phyloP scores from a whole-genome alignment of 2,113 vertebrate species.

The Aptenodytes forsteri region DNA sequence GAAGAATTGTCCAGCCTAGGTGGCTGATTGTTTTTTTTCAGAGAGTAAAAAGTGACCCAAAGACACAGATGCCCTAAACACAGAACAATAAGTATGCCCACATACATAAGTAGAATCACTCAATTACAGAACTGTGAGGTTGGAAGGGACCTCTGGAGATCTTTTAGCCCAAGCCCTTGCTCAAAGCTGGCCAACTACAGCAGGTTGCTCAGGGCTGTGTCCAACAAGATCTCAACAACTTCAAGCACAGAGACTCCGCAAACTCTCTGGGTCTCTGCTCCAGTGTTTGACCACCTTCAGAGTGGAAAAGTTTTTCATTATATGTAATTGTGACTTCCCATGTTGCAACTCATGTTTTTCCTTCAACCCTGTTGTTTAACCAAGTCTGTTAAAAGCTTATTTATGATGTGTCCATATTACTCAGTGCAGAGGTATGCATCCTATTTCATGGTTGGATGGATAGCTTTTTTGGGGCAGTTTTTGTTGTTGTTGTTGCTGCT shows the following conservation, averaged over 20 bases:
- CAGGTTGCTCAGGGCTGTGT: neutral
- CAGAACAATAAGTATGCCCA: neutral
- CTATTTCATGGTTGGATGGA: neutral
- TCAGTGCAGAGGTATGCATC: neutral
- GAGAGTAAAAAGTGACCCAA: neutral
- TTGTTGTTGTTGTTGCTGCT: neutral
- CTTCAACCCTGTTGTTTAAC: neutral
- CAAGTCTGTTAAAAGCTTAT: neutral
- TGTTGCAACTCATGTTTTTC: neutral
- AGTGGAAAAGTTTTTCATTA: neutral
- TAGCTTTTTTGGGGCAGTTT: neutral
- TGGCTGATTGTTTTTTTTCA: accelerated
- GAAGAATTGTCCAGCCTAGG: neutral
- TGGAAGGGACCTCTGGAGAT: neutral
- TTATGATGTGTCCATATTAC: neutral
- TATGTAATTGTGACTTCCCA: neutral
- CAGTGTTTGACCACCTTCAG: neutral
- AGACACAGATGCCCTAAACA: neutral
- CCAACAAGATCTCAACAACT: neutral
- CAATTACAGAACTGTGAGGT: neutral
- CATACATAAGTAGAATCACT: neutral
- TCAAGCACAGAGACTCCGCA: neutral
- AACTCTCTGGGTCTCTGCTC: neutral
- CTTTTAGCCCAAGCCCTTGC: neutral
- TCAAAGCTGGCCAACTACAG: neutral